Conservation (phyloP, 2,888 invertebrate genomes). For the Yponomeuta cagnagella region DNA sequence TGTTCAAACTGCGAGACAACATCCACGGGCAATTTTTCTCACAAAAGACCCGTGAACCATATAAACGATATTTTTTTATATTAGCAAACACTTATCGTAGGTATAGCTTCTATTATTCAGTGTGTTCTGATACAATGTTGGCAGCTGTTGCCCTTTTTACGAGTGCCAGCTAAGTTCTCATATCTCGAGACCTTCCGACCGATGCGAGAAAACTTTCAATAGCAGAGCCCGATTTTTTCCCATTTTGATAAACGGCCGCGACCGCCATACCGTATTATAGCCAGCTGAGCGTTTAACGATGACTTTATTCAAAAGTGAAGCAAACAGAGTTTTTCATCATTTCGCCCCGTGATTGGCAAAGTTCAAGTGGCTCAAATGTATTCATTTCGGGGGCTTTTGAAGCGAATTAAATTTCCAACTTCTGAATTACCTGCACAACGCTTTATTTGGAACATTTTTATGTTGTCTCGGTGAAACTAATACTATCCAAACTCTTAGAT, state of each 20-base stretch:
- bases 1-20: not conserved
- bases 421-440: not conserved
- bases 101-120: not conserved
- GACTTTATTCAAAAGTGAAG: not conserved
- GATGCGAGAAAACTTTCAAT: not conserved
- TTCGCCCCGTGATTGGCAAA: not conserved
- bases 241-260: not conserved
- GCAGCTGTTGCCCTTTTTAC: slow-evolving; percentile 9
- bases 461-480: too few species aligned
- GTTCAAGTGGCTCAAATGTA: not conserved
- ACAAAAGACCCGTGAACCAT: not conserved
- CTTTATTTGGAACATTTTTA: not conserved
- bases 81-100: not conserved
- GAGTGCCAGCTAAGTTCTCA: slow-evolving; percentile 3
- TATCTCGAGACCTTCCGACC: slow-evolving; percentile 6
- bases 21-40: not conserved
- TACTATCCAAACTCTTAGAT: too few species aligned
- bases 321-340: not conserved
- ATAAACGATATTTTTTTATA: not conserved
- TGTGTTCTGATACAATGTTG: not conserved
- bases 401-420: not conserved
- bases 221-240: not conserved
- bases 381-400: not conserved
- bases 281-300: not conserved
- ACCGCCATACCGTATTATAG: not conserved